Evolutionary conservation across 2,113 vertebrate genomes (phyloP).

Genomic region (Lipotes vexillifer): DNA sequence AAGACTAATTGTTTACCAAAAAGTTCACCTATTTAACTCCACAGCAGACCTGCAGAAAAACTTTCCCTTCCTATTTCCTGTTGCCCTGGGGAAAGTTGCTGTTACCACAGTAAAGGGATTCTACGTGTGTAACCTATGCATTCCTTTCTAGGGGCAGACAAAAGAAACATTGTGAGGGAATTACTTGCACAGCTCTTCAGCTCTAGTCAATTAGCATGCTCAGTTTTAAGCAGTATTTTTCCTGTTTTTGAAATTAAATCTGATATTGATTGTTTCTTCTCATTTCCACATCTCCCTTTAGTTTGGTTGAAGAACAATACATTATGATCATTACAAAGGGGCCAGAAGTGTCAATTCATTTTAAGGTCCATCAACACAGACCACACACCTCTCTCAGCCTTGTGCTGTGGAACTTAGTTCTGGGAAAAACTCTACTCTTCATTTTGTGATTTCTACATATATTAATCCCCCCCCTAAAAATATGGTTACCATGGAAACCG

Average conservation of each 20-base stretch:
- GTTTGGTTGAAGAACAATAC: not conserved
- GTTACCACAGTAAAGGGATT: not conserved
- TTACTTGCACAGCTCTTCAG: not conserved
- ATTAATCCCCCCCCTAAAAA: not conserved
- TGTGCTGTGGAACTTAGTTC: not conserved
- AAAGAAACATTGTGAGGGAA: slow-evolving; percentile 22
- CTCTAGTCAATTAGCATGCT: not conserved
- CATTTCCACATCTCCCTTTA: not conserved
- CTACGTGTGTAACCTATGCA: not conserved
- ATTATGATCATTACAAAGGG: not conserved
- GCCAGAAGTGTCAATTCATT: not conserved
- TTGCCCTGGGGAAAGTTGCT: slow-evolving; percentile 4
- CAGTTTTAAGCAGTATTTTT: not conserved
- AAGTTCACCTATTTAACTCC: not conserved
- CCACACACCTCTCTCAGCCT: not conserved
- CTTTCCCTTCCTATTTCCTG: slow-evolving; percentile 45
- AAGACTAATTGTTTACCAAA: not conserved
- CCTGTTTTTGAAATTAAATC: not conserved
- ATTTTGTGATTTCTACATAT: slow-evolving; percentile 25
- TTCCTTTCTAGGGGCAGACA: slow-evolving; percentile 16
- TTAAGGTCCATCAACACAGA: not conserved
- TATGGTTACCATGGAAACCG: slow-evolving; percentile 6
- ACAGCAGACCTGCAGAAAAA: not conserved
- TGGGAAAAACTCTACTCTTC: slow-evolving; percentile 8
- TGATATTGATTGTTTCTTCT: not conserved